Conservation (phyloP, 2,888 invertebrate species). For the Rotaria sp. region DNA sequence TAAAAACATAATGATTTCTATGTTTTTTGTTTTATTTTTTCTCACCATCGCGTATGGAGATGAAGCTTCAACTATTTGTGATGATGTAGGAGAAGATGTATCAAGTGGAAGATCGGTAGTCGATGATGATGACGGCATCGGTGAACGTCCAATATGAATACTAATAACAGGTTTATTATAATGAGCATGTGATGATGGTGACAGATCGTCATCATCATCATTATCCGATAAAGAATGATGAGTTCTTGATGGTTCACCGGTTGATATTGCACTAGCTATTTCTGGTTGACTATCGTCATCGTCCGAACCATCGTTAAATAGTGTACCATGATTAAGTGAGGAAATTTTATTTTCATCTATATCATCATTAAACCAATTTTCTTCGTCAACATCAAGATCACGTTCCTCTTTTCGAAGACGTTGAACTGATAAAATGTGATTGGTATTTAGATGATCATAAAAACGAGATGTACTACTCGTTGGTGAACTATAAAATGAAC, state of each 20-base stretch:
- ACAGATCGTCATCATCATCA: background rate
- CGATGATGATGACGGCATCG: background rate
- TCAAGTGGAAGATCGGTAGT: background rate
- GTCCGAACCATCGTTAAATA: background rate
- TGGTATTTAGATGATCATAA: conserved; percentile 12
- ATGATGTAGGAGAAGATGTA: background rate
- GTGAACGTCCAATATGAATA: background rate
- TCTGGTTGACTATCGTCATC: conserved; percentile 20
- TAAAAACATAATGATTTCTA: no score
- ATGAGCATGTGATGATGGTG: background rate
- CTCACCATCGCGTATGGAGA: background rate
- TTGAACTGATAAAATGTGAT: background rate
- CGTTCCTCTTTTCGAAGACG: conserved; percentile 82
- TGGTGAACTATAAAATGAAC: background rate
- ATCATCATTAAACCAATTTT: conserved; percentile 81
- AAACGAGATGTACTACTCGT: background rate
- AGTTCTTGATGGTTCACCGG: background rate
- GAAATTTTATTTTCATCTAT: no score
- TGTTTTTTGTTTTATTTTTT: no score
- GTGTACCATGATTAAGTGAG: no score
- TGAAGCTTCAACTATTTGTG: background rate
- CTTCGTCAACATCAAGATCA: conserved; percentile 90
- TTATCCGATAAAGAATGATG: conserved; percentile 47
- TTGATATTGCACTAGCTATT: background rate
- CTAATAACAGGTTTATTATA: background rate